Base-by-base conservation (phyloP, 2,113 vertebrate genomes). In the Spea bombifrons region DNA sequence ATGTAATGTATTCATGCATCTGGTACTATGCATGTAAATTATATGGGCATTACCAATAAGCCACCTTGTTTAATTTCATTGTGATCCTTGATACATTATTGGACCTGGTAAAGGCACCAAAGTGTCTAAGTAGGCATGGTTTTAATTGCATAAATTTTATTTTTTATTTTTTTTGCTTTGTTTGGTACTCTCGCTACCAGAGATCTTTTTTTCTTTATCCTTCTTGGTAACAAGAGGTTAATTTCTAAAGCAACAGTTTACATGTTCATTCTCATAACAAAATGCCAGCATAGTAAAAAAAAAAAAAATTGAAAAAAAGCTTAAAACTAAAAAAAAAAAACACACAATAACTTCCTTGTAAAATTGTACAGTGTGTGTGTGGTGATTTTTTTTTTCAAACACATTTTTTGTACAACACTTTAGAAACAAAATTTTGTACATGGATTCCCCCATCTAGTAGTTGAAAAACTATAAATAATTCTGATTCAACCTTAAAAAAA, bases 341-440 rank as follows among this genome's bases (percentile, higher is more conserved):
- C 88, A 89, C 89, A 88, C 90, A 89, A 90, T 92, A 86, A 91
- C 90, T 92, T 93, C 93, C 91, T 91, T 97, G 94, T 97, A 96
- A 95, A 98, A 93, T 96, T 99, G 96, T 98, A 98, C 93, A 98
- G 93, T 90, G 90, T 80, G 86, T 91, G 91, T 80, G 86, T 91
- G 91, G 88, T 89, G 89, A 90, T 89, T 93, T 94, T 90, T 93
- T 94, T 90, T 92, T 93, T 92, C 90, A 92, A 90, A 92, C 86
- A 90, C 92, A 90, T 88, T 92, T 93, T 94, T 94, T 94, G 91
- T 94, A 94, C 93, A 92, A 78, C 92, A 89, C 85, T 94, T 93
- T 92, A 93, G 91, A 91, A 88, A 91, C 86, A 88, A 91, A 59
- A 92, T 93, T 94, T 94, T 94, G 91, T 94, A 94, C 88, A 91